Base-by-base conservation (phyloP, 2,113 vertebrate species). In the Hystrix brachyura region DNA sequence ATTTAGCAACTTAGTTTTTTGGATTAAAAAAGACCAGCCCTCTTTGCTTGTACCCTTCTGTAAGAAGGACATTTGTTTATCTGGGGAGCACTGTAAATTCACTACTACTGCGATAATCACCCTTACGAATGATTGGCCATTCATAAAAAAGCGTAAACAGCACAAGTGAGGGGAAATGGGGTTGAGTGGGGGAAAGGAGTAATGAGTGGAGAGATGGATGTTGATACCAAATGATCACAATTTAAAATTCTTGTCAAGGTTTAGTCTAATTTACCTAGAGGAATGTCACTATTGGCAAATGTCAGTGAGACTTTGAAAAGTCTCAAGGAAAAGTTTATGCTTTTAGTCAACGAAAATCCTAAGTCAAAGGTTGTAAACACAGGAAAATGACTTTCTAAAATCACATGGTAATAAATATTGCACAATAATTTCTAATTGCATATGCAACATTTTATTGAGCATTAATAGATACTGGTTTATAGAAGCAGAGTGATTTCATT, bases 401-500 rank as follows among this genome's bases (percentile, higher is more conserved):
- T 15, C 32, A 17, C 11, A 1, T 76, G 48, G 81, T 57, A 83
- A 64, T 84, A 93, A 93, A 91, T 82, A 62, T 51, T 72, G 0
- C 72, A 9, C 5, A 57, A 29, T 82, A 78, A 81, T 29, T 90
- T 90, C 14, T 59, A 43, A 67, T 32, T 84, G 43, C 21, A 17
- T 80, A 3, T 19, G 60, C 34, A 55, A 51, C 23, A n/a, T 19
- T 83, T 83, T 32, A 43, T 80, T 43, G 53, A 96, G 10, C 78
- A 79, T 91, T 87, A 32, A 92, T 46, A 94, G n/a, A 57, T 86
- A 57, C 4, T 43, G 1, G 53, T 55, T 97, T 97, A 97, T 27
- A 96, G 91, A 96, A 96, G 7, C 29, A 95, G n/a, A 97, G 43
- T 23, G 23, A 84, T 87, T 91, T 93, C 80, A 74, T 60, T 69